Percentiles rank a stretch among this genome's conserved stretches.
Conservation (phyloP, 2,888 invertebrate species). For the Coelinius sp. region DNA sequence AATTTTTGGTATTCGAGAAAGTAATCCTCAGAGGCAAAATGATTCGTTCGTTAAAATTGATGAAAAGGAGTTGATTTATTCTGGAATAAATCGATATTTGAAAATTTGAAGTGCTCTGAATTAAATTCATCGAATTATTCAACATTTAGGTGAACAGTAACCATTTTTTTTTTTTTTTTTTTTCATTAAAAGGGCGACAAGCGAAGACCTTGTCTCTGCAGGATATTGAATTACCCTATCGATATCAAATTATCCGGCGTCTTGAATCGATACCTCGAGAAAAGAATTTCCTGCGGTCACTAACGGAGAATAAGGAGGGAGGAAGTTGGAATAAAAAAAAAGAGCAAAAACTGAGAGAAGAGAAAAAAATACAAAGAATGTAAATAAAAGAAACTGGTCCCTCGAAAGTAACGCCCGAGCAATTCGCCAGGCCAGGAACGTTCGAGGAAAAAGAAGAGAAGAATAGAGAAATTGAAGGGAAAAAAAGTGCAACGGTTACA, state of each 20-base stretch:
- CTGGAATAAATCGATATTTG: no score
- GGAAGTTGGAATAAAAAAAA: conserved; percentile 23
- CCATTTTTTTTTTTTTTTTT: background rate
- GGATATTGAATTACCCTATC: conserved; percentile 64
- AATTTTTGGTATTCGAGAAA: no score
- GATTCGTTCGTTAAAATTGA: no score
- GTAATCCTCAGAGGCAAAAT: no score
- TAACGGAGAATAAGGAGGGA: conserved; percentile 32
- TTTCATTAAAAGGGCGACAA: background rate
- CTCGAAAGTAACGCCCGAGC: conserved; percentile 11
- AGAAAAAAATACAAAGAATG: conserved; percentile 20
- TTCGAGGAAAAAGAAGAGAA: conserved; percentile 32
- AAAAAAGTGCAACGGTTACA: conserved; percentile 45
- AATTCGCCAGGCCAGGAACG: conserved; percentile 7
- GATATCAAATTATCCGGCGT: conserved; percentile 70
- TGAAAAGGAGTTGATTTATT: no score
- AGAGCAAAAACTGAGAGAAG: background rate
- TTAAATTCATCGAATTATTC: background rate
- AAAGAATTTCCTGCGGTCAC: conserved; percentile 57
- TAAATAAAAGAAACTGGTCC: conserved; percentile 24
- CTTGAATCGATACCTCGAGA: conserved; percentile 65
- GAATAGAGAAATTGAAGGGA: conserved; percentile 26
- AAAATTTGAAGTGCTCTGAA: no score
- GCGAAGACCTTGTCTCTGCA: conserved; percentile 56
- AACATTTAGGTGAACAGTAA: background rate